Percentiles rank a stretch among this genome's conserved stretches.
Evolutionary conservation across 2,113 vertebrate species (phyloP).

Genomic region (Mus musculus): GRCm39 chr11:72018001-72018500

Average conservation of each 20-base stretch:
- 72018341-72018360: constrained; percentile 20
- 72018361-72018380: neutral
- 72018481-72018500: neutral
- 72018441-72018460: neutral
- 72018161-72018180: too few relatives aligned
- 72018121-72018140: neutral
- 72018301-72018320: neutral
- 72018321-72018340: neutral
- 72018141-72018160: too few relatives aligned
- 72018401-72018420: neutral
- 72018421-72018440: neutral
- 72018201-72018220: too few relatives aligned
- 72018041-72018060: neutral
- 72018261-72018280: too few relatives aligned
- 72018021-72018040: neutral
- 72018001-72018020: neutral
- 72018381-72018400: neutral
- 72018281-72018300: too few relatives aligned
- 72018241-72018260: too few relatives aligned
- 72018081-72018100: neutral
- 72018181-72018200: neutral
- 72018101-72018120: neutral
- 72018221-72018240: too few relatives aligned
- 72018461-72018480: neutral
- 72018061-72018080: neutral